Evolutionary conservation across 2,797 vertebrate species (phyloP).

Genomic region (Eleutherodactylus coqui): DNA sequence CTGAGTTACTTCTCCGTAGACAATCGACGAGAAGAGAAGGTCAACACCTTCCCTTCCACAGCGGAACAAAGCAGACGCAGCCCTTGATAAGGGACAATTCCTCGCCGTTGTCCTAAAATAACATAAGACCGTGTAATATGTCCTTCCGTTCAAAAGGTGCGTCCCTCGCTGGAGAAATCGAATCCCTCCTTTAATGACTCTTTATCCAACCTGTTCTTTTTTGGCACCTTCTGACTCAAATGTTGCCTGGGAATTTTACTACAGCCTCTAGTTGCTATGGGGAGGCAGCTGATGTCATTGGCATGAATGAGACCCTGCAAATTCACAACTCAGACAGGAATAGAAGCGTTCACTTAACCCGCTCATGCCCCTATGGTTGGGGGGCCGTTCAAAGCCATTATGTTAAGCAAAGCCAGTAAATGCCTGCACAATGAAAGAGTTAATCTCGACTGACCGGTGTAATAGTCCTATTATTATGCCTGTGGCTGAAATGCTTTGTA

Average conservation of each 20-base stretch:
- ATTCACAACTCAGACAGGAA: slow-evolving; percentile 79
- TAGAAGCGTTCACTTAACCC: slow-evolving; percentile 57
- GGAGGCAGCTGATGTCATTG: slow-evolving; percentile 79
- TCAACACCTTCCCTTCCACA: slow-evolving; percentile 16
- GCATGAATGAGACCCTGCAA: slow-evolving; percentile 75
- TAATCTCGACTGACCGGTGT: slow-evolving; percentile 6
- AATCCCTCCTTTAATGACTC: slow-evolving; percentile 69
- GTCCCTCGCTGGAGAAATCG: neutral
- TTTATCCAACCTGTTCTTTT: slow-evolving; percentile 68
- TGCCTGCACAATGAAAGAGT: neutral
- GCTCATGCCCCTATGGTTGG: neutral
- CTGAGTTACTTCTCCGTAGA: slow-evolving; percentile 36
- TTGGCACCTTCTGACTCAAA: slow-evolving; percentile 67
- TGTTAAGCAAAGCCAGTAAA: neutral
- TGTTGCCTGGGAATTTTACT: slow-evolving; percentile 76
- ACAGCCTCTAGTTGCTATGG: slow-evolving; percentile 80
- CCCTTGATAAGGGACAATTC: neutral
- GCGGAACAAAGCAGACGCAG: slow-evolving; percentile 4
- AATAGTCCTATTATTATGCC: neutral
- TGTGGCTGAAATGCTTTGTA: neutral
- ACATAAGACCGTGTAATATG: neutral
- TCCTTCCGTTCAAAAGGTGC: slow-evolving; percentile 2
- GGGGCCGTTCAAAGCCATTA: slow-evolving; percentile 13
- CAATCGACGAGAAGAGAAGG: slow-evolving; percentile 13
- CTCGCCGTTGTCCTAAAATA: neutral